Evolutionary conservation across 1,140 invertebrate genomes (phyloP).

Genomic region (Leptoteleia sp.): DNA sequence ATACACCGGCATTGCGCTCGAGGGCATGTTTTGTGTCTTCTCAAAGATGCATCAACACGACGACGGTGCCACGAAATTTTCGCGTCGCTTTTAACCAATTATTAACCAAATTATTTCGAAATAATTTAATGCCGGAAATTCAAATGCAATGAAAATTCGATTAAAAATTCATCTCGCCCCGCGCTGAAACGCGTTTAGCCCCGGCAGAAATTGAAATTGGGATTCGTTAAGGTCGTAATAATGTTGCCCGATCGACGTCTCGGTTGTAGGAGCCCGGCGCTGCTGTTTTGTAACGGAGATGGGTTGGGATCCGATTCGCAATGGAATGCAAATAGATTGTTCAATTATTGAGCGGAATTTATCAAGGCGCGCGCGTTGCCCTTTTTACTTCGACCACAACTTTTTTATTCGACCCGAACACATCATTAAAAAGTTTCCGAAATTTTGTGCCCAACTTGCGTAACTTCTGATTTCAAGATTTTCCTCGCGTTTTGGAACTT

Average conservation of each 20-base stretch:
- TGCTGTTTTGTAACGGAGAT: constrained; percentile 26
- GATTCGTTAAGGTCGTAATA: constrained; percentile 59
- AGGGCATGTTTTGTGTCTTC: constrained; percentile 65
- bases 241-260: constrained; percentile 47
- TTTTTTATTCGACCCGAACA: constrained; percentile 3
- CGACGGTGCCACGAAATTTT: constrained; percentile 38
- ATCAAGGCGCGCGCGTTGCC: not conserved
- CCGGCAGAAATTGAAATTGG: constrained; percentile 58
- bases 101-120: constrained; percentile 56
- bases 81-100: constrained; percentile 54
- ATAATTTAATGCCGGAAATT: constrained; percentile 61
- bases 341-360: constrained; percentile 19
- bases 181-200: constrained; percentile 38
- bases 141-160: constrained; percentile 63
- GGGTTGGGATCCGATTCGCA: constrained; percentile 10
- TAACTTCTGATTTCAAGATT: constrained; percentile 30
- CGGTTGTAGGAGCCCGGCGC: not conserved
- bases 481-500: constrained; percentile 7
- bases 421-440: constrained; percentile 29
- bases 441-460: not conserved
- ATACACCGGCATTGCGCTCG: constrained; percentile 60
- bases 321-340: constrained; percentile 40
- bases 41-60: constrained; percentile 61
- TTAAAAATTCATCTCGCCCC: constrained; percentile 63
- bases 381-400: constrained; percentile 8